phyloP scores from a whole-genome alignment of 1,140 invertebrate species.

The Monomorium pharaonis region DNA sequence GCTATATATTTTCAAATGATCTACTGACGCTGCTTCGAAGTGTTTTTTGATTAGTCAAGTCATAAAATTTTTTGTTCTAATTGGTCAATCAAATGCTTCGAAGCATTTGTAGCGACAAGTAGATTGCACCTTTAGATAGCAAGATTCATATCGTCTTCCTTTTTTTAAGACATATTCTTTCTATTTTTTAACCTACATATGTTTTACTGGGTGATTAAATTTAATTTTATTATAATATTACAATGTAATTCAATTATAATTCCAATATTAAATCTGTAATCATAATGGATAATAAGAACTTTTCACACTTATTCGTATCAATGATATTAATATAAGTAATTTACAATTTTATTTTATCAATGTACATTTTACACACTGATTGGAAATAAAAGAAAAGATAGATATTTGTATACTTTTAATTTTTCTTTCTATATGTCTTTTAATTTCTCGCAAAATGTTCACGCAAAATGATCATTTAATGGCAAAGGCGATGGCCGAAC shows the following conservation, averaged over 20 bases:
- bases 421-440: background rate
- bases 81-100: no score
- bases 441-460: background rate
- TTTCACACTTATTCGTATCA: background rate
- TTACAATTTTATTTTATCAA: background rate
- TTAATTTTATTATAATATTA: no score
- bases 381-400: background rate
- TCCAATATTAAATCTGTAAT: background rate
- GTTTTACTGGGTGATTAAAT: background rate
- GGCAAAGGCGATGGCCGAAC: conserved; percentile 62
- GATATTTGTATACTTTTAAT: background rate
- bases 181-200: background rate
- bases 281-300: background rate
- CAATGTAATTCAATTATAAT: no score
- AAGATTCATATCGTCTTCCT: no score
- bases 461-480: conserved; percentile 8
- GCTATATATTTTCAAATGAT: background rate
- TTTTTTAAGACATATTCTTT: no score
- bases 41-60: no score
- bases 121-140: no score
- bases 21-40: no score
- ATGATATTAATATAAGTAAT: no score
- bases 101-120: no score
- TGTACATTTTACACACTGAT: background rate
- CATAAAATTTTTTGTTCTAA: no score